Evolutionary conservation across 2,113 vertebrate species (phyloP).

Genomic region (Rallus limicola): DNA sequence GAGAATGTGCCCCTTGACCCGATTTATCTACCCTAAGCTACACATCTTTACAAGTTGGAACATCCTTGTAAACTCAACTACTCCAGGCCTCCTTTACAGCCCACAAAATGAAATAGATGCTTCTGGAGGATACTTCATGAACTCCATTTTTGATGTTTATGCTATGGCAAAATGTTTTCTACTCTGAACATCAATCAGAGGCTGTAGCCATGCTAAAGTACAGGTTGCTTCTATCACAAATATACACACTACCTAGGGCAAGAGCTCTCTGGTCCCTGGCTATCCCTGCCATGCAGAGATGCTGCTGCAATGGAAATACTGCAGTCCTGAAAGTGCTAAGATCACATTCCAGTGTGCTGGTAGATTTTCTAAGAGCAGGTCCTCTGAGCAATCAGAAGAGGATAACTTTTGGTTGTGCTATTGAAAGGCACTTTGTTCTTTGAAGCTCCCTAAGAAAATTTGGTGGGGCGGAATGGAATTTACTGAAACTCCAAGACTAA

Average conservation of each 20-base stretch:
- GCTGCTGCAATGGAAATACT: not conserved
- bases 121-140: not conserved
- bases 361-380: not conserved
- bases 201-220: not conserved
- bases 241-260: no score
- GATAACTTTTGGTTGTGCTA: not conserved
- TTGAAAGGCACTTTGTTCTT: not conserved
- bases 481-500: not conserved
- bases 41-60: not conserved
- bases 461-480: not conserved
- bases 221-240: not conserved
- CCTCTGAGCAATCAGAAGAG: not conserved
- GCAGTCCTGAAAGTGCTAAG: not conserved
- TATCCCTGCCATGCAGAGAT: accelerated
- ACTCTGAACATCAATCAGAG: not conserved
- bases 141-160: not conserved
- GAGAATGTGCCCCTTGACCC: not conserved
- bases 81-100: not conserved
- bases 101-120: not conserved
- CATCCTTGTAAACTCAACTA: not conserved
- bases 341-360: not conserved
- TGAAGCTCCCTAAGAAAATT: not conserved
- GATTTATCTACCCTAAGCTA: not conserved
- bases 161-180: not conserved
- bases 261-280: not conserved